Evolutionary conservation across 2,888 invertebrate species (phyloP), one percentile per base, ranked within the genome.

Genomic region (Orchesellides sinensis): DNA sequence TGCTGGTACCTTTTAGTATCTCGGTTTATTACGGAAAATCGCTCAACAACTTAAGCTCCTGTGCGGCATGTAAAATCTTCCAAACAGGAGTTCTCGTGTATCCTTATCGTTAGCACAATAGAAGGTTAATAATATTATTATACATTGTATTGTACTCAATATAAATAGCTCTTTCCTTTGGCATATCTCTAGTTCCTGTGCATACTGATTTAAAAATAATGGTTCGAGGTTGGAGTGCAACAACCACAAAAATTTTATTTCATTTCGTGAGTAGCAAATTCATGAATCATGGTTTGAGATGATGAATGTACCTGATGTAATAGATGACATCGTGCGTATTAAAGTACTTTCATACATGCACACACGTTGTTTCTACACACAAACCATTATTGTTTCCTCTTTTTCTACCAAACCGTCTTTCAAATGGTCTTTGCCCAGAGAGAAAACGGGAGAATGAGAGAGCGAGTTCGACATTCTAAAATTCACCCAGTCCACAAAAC

Each of bases 301-400:
- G 79, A 79, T 79, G 72, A 79, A 79, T 79, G 72, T 65, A 45
- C 52, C 68, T 70, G 32, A 19, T 27, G 54, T 63, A 79, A 70
- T 72, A 47, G 56, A 72, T 79, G 79, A 72, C 79, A 70, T 79
- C 79, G 79, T 79, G 79, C 79, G 79, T 79, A 78, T 21, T 32
- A 79, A 78, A 70, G 49, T 72, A 65, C 79, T 63, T 72, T 54
- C 65, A 21, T 56, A 65, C 72, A 72, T 79, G 65, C 63, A 63
- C 79, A 23, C 8, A 10, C 17, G 27, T 45, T 40, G 5, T 35
- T 61, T 14, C 17, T 14, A 2, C 74, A 35, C 66, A 56, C 27
- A 61, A n/a, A 52, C 40, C 45, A 23, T 77, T 65, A 47, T 49
- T 65, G 45, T 68, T 77, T 65, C 52, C 74, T 65, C 40, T 65